Conservation (phyloP, 2,888 invertebrate genomes). For the Mimas tiliae region DNA sequence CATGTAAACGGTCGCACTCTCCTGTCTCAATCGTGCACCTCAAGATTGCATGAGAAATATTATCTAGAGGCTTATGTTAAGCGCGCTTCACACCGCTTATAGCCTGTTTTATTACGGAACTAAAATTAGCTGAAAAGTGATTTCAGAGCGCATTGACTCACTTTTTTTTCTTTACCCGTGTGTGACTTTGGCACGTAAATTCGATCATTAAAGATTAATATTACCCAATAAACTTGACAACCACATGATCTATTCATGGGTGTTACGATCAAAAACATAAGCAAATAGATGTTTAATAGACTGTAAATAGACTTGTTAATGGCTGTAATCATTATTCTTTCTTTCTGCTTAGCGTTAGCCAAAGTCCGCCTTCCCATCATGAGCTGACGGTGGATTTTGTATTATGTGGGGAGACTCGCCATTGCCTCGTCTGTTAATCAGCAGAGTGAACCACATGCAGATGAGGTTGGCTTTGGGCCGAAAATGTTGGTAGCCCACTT, state of each 20-base stretch:
- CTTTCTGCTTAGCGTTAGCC: too few species aligned
- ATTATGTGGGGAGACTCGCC: too few species aligned
- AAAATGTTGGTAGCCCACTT: too few species aligned
- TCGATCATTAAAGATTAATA: background rate
- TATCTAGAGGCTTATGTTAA: background rate
- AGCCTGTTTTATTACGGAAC: background rate
- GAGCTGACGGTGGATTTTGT: too few species aligned
- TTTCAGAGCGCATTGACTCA: constrained; percentile 6
- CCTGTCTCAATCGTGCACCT: too few species aligned
- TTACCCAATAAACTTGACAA: background rate
- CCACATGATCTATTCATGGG: background rate
- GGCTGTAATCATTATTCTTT: too few species aligned
- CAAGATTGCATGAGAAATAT: too few species aligned
- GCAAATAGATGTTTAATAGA: background rate
- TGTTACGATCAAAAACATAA: background rate
- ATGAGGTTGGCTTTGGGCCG: too few species aligned
- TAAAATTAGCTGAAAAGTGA: constrained; percentile 3
- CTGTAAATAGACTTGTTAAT: background rate
- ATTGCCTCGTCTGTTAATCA: too few species aligned
- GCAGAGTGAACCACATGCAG: too few species aligned
- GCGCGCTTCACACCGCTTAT: background rate
- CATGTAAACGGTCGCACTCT: too few species aligned
- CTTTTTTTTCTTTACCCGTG: background rate
- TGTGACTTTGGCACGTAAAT: background rate
- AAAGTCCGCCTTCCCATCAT: too few species aligned